Evolutionary conservation across 2,888 invertebrate species (phyloP), one percentile per base, ranked within the genome.

Genomic region (Notodromas monacha): DNA sequence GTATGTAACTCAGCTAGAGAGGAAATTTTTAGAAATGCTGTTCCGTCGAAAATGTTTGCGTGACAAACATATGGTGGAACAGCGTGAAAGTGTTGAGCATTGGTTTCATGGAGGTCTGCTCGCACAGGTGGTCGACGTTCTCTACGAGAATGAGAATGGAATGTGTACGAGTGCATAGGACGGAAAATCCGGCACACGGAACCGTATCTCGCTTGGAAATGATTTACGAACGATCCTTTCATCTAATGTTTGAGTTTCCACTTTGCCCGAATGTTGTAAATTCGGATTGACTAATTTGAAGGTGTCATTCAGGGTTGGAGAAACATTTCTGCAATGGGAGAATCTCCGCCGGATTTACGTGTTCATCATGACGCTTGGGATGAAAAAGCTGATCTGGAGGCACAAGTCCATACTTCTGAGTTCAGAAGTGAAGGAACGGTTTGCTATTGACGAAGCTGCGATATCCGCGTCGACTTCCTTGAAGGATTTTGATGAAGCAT

Each of bases 341-440:
- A 72, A 76, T 47, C 67, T 79, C 52, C 61, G 81, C 11, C 65
- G 81, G 3, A 64, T 74, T 43, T 86, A 86, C 50, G 55, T 79
- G 34, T 81, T 74, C 50, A 64, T 74, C 34, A 81, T 86, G 70
- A 79, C 81, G 1, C 76, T 77, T 47, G 76, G 77, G 48, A 66
- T 81, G 48, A 72, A 74, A 39, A 66, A 65, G 43, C 66, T 84
- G 34, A 68, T 86, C 38, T 57, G 73, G n/a, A 59, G 67, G 31
- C 77, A 84, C 50, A 65, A 70, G 41, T 58, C 65, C 37, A 59
- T 64, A 34, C 50, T 81, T 31, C 54, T 81, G 29, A 63, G 63
- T 12, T 63, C 67, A 27, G 69, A 73, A 28, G 58, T 68, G 12
- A 68, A 65, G 45, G 55, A 53, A 32, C 57, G 59, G 33, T 62